These are phyloP conservation scores for Anaspis maculata DNA, from an alignment of 2,888 invertebrate genomes.

Conservation along the genomic window DNA sequence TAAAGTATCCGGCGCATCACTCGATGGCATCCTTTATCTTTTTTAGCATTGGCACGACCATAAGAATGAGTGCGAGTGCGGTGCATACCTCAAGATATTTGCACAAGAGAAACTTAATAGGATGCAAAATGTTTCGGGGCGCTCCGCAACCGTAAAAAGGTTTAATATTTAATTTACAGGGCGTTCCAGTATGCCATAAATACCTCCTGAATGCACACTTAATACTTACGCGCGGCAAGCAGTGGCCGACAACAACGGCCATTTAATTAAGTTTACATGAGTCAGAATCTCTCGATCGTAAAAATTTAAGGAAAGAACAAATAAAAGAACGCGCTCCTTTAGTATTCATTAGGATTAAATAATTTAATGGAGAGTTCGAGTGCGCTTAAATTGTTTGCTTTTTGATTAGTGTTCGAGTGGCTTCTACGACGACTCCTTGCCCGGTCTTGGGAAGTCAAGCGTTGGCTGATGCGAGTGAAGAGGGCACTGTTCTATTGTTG, in stretches of 20 bases:
- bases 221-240: background rate
- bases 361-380: constrained; percentile 15
- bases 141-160: constrained; percentile 4
- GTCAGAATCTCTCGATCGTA: constrained; percentile 11
- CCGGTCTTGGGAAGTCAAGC: no score
- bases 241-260: constrained; percentile 6
- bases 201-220: constrained; percentile 5
- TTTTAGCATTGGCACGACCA: no score
- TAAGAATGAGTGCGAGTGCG: no score
- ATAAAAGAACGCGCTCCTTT: constrained; percentile 12
- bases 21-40: no score
- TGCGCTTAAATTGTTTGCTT: constrained; percentile 15
- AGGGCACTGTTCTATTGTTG: no score
- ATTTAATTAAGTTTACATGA: constrained; percentile 10
- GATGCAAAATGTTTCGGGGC: no score
- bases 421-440: constrained; percentile 5
- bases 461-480: no score
- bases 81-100: no score
- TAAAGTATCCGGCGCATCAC: no score
- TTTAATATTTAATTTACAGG: constrained; percentile 10
- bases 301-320: constrained; percentile 14
- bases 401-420: constrained; percentile 12
- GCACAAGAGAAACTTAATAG: no score
- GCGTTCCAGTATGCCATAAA: constrained; percentile 4
- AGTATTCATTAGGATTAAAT: constrained; percentile 16